Evolutionary conservation across 2,888 invertebrate genomes (phyloP).

Genomic region (Dexiosoma caninum): DNA sequence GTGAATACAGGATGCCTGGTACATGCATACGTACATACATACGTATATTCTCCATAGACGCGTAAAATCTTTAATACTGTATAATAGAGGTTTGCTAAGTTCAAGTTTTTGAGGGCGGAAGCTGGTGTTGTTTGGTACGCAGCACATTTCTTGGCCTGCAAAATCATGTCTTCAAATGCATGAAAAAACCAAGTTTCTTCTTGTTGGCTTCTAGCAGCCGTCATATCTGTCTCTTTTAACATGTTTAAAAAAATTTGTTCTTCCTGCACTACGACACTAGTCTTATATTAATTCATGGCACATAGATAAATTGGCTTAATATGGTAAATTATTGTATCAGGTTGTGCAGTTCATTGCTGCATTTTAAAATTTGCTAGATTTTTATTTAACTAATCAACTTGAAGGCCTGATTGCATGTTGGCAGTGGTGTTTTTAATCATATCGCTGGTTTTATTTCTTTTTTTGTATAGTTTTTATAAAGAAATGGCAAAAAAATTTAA

Average conservation of each 20-base stretch:
- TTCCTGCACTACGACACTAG: background rate
- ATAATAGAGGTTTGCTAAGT: background rate
- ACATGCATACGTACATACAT: background rate
- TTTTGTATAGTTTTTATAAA: no score
- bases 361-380: background rate
- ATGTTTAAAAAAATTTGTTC: background rate
- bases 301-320: constrained; percentile 35
- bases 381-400: constrained; percentile 23
- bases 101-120: background rate
- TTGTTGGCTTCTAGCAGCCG: background rate
- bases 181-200: background rate
- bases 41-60: background rate
- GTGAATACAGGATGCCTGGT: background rate
- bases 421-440: background rate
- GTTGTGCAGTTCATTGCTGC: background rate
- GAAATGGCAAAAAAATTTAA: no score
- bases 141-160: constrained; percentile 50
- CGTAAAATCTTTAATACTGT: background rate
- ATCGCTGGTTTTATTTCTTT: no score
- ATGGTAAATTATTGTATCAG: constrained; percentile 16
- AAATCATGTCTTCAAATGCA: constrained; percentile 3
- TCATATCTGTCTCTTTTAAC: background rate
- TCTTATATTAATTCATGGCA: constrained; percentile 23
- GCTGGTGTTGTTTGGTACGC: background rate
- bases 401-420: background rate